Conservation (phyloP, 1,140 invertebrate species). For the Bursaphelenchus mucronatus region DNA sequence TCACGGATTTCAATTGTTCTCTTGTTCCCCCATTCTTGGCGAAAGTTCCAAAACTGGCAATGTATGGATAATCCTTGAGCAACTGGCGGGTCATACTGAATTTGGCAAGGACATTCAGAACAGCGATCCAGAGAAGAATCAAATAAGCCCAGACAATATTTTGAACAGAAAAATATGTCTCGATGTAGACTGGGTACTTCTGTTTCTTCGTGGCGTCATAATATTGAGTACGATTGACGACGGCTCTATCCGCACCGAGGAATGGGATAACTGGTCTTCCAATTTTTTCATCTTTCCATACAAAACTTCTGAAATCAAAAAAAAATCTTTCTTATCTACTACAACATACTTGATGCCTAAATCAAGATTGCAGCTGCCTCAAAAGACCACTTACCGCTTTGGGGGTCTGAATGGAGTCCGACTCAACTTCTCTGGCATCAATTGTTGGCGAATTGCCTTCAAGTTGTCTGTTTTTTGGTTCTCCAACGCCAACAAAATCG, state of each 20-base stretch:
- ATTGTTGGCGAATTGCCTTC: conserved; percentile 46
- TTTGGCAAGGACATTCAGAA: no score
- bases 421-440: conserved; percentile 57
- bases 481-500: conserved; percentile 49
- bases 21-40: no score
- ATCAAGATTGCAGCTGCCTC: background rate
- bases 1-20: no score
- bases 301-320: background rate
- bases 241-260: conserved; percentile 73
- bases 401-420: conserved; percentile 45
- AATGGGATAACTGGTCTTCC: conserved; percentile 73
- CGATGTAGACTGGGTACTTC: conserved; percentile 67
- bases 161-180: no score
- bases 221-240: conserved; percentile 73
- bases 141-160: no score
- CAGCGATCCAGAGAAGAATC: no score
- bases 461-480: conserved; percentile 47
- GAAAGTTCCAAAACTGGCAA: no score
- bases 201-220: conserved; percentile 70
- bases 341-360: conserved; percentile 14
- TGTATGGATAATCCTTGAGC: no score
- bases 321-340: no score
- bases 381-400: conserved; percentile 27
- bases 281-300: conserved; percentile 68
- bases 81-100: no score